A percentile compares a stretch with the other conserved stretches of the same genome.
Evolutionary conservation across 1,140 invertebrate genomes (phyloP).

Genomic region (Hyles euphorbiae): DNA sequence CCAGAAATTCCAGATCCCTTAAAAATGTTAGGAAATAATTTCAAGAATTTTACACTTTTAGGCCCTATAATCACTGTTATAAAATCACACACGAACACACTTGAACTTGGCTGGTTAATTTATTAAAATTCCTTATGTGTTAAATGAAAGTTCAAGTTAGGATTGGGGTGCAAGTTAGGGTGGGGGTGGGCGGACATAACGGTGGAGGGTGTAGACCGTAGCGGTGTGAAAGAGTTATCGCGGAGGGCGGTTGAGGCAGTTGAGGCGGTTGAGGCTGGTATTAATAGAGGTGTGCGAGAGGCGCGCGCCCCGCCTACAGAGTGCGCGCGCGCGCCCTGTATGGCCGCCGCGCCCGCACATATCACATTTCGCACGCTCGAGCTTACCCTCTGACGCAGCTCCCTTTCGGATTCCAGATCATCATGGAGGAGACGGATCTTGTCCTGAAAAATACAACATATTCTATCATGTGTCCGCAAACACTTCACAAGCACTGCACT

Average conservation of each 20-base stretch:
- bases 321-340: conserved; percentile 53
- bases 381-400: conserved; percentile 96
- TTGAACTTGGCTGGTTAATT: no score
- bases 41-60: no score
- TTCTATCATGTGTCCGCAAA: conserved; percentile 61
- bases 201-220: no score
- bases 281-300: conserved; percentile 60
- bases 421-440: conserved; percentile 98
- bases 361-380: conserved; percentile 64
- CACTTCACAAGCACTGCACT: conserved; percentile 72
- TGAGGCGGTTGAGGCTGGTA: conserved; percentile 24
- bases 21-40: no score
- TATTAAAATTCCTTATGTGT: no score
- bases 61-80: no score
- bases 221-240: conserved; percentile 6
- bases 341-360: conserved; percentile 47
- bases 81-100: no score
- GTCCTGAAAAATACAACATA: conserved; percentile 85
- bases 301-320: conserved; percentile 54
- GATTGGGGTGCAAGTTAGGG: no score
- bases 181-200: no score
- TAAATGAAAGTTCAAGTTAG: no score
- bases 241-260: conserved; percentile 29
- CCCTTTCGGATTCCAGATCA: conserved; percentile 97
- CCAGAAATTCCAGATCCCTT: no score